Percentiles rank a stretch among this genome's conserved stretches.
These are phyloP conservation scores for Eristalinus sepulchralis DNA, from an alignment of 2,888 invertebrate genomes.

Conservation along the genomic window DNA sequence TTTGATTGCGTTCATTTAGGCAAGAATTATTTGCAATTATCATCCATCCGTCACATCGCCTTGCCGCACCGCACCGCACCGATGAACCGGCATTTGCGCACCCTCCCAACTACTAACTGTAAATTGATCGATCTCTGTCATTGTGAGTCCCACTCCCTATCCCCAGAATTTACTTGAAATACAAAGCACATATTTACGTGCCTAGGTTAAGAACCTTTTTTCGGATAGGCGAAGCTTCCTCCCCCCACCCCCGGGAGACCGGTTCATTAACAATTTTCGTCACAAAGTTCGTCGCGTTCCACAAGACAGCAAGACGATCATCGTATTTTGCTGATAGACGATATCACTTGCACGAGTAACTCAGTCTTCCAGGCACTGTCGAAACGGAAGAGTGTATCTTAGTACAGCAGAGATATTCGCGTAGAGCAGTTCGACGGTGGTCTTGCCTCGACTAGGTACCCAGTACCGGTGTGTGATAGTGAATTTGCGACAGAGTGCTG, in stretches of 20 bases:
- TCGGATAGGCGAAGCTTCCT: not conserved
- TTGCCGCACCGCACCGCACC: not conserved
- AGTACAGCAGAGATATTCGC: slow-evolving; percentile 6
- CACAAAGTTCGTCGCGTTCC: slow-evolving; percentile 17
- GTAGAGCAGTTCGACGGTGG: not conserved
- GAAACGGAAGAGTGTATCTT: not conserved
- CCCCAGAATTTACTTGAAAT: not conserved
- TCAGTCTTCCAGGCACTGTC: slow-evolving; percentile 40
- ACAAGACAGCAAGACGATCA: slow-evolving; percentile 19
- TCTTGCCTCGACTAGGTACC: not conserved
- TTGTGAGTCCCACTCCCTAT: not conserved
- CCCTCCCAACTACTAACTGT: not conserved
- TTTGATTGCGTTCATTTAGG: not conserved
- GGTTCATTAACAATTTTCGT: slow-evolving; percentile 44
- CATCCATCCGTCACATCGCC: not conserved
- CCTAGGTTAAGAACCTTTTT: slow-evolving; percentile 30
- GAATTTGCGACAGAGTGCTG: not conserved
- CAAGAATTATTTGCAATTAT: not conserved
- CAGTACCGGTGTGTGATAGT: not conserved
- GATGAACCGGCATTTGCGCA: not conserved
- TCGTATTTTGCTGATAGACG: not conserved
- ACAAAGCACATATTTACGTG: slow-evolving; percentile 26
- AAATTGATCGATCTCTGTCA: not conserved
- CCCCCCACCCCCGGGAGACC: not conserved
- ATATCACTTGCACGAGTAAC: not conserved